Percentiles rank a stretch among this genome's conserved stretches.
These are phyloP conservation scores for Platanista minor DNA, from an alignment of 2,113 vertebrate genomes.

Conservation along the genomic window DNA sequence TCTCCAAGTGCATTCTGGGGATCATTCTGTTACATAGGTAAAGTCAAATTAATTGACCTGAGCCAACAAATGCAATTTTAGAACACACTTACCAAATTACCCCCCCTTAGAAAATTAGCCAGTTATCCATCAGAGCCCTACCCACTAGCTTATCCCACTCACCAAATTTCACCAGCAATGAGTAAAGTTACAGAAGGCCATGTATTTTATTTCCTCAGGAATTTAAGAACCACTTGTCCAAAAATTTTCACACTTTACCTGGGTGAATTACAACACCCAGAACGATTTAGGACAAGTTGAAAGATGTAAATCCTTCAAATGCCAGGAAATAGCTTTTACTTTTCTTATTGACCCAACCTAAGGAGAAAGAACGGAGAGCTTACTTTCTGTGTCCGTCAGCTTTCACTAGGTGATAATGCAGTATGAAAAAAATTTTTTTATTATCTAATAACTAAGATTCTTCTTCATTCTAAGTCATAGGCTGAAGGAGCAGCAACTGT, in stretches of 20 bases:
- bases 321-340: not conserved
- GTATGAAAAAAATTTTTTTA: not conserved
- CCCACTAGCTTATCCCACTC: not conserved
- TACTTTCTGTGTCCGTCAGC: not conserved
- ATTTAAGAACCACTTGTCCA: not conserved
- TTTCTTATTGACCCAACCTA: not conserved
- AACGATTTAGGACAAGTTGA: not conserved
- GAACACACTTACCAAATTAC: not conserved
- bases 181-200: not conserved
- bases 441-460: not conserved
- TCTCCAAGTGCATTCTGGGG: not conserved
- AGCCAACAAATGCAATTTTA: not conserved
- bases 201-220: not conserved
- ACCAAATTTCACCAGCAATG: not conserved
- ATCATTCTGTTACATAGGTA: not conserved
- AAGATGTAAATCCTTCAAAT: constrained; percentile 13
- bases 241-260: not conserved
- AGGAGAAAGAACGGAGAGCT: not conserved
- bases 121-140: not conserved
- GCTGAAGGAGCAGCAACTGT: not conserved
- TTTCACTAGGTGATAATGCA: not conserved
- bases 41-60: not conserved
- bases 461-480: not conserved
- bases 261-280: not conserved
- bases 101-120: not conserved